Percentiles rank a stretch among this genome's conserved stretches.
phyloP scores from a whole-genome alignment of 2,113 vertebrate species.

The Halcyon malimbica region DNA sequence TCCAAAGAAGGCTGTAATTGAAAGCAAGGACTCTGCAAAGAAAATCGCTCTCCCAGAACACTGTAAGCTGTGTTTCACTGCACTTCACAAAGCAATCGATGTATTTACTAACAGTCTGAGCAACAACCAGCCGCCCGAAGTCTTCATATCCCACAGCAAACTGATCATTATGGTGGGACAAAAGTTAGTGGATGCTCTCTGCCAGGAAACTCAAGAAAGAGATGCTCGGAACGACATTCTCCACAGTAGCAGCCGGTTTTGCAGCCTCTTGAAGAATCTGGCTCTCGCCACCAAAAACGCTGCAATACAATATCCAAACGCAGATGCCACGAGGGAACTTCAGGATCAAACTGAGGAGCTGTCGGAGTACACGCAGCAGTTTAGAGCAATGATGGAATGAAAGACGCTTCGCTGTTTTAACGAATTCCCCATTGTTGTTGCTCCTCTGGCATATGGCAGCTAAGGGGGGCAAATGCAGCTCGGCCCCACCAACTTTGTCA shows the following conservation, averaged over 20 bases:
- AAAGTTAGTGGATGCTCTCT: conserved; percentile 89
- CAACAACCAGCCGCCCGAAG: conserved; percentile 82
- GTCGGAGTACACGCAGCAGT: conserved; percentile 78
- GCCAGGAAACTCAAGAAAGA: conserved; percentile 78
- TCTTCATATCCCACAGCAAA: conserved; percentile 91
- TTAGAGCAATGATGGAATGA: conserved; percentile 79
- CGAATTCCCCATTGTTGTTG: not conserved
- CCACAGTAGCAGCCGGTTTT: conserved; percentile 84
- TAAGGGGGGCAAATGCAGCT: not conserved
- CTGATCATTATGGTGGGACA: conserved; percentile 94
- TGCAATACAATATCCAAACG: conserved; percentile 79
- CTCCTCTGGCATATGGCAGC: not conserved
- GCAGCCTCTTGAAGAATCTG: conserved; percentile 87
- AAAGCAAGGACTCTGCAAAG: not conserved
- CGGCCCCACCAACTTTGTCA: not conserved
- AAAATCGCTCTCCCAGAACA: conserved; percentile 76
- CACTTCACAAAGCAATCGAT: conserved; percentile 86
- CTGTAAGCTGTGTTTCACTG: conserved; percentile 88
- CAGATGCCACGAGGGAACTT: conserved; percentile 73
- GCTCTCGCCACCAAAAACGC: conserved; percentile 91
- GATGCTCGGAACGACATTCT: conserved; percentile 77
- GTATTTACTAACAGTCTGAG: conserved; percentile 78
- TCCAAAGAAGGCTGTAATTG: not conserved
- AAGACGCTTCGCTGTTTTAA: not conserved
- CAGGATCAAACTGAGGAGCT: conserved; percentile 77